A percentile compares a stretch with the other conserved stretches of the same genome.
Conservation (phyloP, 2,888 invertebrate species). For the Eueremaeus valkanovi region DNA sequence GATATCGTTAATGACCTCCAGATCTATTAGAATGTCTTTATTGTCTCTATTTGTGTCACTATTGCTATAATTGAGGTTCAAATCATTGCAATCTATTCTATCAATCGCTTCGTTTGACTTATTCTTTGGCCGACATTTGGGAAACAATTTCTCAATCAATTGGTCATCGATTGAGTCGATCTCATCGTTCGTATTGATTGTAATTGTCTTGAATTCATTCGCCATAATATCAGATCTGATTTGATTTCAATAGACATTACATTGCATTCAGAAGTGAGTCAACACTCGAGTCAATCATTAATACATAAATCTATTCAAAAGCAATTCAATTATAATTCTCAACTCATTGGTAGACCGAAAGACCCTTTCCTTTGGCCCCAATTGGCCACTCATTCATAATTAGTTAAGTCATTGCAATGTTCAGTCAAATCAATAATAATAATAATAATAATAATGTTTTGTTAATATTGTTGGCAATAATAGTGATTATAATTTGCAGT, state of each 20-base stretch:
- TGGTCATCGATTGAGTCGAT: conserved; percentile 56
- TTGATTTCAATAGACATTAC: conserved; percentile 6
- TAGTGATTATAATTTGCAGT: no score
- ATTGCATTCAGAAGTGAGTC: background rate
- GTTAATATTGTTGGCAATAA: no score
- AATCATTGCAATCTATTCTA: background rate
- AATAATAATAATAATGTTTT: no score
- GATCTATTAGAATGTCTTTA: conserved; percentile 8
- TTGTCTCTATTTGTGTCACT: background rate
- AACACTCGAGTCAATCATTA: background rate
- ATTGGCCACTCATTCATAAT: no score
- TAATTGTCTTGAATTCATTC: conserved; percentile 26
- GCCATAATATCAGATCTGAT: conserved; percentile 8
- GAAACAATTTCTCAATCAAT: conserved; percentile 77
- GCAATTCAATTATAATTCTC: no score
- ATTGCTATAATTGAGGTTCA: background rate
- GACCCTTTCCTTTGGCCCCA: no score
- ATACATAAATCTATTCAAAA: background rate
- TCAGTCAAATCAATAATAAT: no score
- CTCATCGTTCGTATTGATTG: conserved; percentile 38
- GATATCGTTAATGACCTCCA: conserved; percentile 10
- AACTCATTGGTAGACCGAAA: no score
- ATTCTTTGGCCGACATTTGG: conserved; percentile 69
- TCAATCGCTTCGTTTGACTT: no score
- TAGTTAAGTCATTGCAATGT: no score